A percentile compares a stretch with the other conserved stretches of the same genome.
Conservation (phyloP, 2,113 vertebrate species). For the Coryphaenoides rupestris region DNA sequence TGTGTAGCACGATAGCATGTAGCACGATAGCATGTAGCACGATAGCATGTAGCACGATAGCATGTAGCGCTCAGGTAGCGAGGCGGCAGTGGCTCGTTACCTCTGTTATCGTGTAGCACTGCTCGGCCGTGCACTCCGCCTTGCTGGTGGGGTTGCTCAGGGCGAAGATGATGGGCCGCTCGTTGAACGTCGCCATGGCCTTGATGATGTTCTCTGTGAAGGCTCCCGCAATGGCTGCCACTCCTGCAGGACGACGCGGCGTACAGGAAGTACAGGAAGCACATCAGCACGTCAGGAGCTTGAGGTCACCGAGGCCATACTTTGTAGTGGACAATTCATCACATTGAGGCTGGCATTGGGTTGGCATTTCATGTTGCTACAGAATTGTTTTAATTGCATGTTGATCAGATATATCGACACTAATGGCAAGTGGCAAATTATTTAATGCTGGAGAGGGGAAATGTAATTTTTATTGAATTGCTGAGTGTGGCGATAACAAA, state of each 20-base stretch:
- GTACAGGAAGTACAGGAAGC: background rate
- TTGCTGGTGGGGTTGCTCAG: slow-evolving; percentile 98
- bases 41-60: background rate
- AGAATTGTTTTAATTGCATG: too few species aligned
- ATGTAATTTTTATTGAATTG: background rate
- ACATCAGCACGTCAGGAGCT: too few species aligned
- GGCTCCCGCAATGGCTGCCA: slow-evolving; percentile 85
- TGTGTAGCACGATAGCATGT: too few species aligned
- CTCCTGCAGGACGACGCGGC: slow-evolving; percentile 73
- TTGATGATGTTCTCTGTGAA: slow-evolving; percentile 91
- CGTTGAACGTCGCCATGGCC: slow-evolving; percentile 89
- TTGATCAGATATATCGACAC: too few species aligned
- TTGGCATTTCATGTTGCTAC: too few species aligned
- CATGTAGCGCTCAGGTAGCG: background rate
- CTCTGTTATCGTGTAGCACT: slow-evolving; percentile 91
- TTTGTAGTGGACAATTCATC: too few species aligned
- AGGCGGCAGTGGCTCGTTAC: slow-evolving; percentile 52
- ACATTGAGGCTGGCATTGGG: too few species aligned
- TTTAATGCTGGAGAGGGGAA: too few species aligned
- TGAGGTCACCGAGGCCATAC: too few species aligned
- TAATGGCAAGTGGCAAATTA: too few species aligned
- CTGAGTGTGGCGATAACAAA: background rate
- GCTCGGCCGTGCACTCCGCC: slow-evolving; percentile 93
- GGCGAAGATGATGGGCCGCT: slow-evolving; percentile 91
- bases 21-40: too few species aligned